phyloP scores from a whole-genome alignment of 2,888 invertebrate species.

The Temnothorax unifasciatus region DNA sequence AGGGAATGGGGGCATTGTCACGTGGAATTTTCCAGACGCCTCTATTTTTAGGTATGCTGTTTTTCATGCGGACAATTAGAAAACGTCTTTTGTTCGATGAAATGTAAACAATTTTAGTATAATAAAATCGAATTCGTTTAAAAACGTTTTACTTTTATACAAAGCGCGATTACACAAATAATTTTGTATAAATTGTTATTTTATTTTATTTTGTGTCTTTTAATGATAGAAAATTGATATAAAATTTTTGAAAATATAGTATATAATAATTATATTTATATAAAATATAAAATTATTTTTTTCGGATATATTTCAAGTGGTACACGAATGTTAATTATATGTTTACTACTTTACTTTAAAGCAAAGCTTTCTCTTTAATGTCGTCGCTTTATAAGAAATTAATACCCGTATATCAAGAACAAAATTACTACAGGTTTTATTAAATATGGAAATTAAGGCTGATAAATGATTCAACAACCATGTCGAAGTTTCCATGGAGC shows the following conservation, averaged over 20 bases:
- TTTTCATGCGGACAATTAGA: not conserved
- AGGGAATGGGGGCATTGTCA: slow-evolving; percentile 42
- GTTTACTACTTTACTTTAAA: slow-evolving; percentile 11
- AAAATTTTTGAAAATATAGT: not conserved
- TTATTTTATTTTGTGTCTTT: not conserved
- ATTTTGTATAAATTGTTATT: not conserved
- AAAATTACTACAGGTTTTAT: not conserved
- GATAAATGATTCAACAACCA: slow-evolving; percentile 44
- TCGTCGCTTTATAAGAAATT: not conserved
- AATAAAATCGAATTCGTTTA: not conserved
- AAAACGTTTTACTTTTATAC: not conserved
- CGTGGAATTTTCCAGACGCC: slow-evolving; percentile 46
- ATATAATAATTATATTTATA: not conserved
- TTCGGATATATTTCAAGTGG: not conserved
- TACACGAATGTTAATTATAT: not conserved
- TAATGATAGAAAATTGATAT: not conserved
- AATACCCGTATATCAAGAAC: not conserved
- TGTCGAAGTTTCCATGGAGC: slow-evolving; percentile 32
- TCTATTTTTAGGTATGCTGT: slow-evolving; percentile 8
- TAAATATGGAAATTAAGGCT: slow-evolving; percentile 25
- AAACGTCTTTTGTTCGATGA: not conserved
- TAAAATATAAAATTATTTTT: not conserved
- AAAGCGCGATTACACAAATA: not conserved
- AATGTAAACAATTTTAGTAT: not conserved
- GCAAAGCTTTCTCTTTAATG: not conserved